phyloP scores from a whole-genome alignment of 2,113 vertebrate species.

The Neolamprologus sp. region DNA sequence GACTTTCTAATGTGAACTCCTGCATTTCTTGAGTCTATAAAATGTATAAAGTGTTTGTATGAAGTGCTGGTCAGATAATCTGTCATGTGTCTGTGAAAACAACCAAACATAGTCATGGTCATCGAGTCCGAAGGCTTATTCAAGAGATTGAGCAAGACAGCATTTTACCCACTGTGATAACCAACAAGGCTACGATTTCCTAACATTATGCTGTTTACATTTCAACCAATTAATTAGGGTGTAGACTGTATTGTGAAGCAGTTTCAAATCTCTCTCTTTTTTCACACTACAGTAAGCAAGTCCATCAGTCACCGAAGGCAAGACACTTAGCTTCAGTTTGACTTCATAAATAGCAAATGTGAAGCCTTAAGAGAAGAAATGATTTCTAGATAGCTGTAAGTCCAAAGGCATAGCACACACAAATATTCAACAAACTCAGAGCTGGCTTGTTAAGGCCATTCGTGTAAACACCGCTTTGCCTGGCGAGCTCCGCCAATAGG shows the following conservation, averaged over 20 bases:
- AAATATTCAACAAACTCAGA: neutral
- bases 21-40: neutral
- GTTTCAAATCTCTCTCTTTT: neutral
- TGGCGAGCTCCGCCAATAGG: neutral
- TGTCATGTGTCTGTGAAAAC: neutral
- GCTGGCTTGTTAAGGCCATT: constrained; percentile 11
- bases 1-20: neutral
- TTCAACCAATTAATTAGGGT: neutral
- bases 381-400: neutral
- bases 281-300: neutral
- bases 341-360: constrained; percentile 22
- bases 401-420: neutral
- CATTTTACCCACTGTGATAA: neutral
- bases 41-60: neutral
- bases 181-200: neutral
- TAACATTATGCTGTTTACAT: neutral
- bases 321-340: constrained; percentile 20
- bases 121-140: neutral
- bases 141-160: neutral
- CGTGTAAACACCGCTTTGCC: constrained; percentile 28
- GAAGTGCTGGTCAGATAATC: neutral
- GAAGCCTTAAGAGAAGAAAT: neutral
- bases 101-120: neutral
- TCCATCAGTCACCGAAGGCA: constrained; percentile 14
- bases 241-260: neutral